Conservation (phyloP, 2,113 vertebrate genomes). For the Glareola pratincola region DNA sequence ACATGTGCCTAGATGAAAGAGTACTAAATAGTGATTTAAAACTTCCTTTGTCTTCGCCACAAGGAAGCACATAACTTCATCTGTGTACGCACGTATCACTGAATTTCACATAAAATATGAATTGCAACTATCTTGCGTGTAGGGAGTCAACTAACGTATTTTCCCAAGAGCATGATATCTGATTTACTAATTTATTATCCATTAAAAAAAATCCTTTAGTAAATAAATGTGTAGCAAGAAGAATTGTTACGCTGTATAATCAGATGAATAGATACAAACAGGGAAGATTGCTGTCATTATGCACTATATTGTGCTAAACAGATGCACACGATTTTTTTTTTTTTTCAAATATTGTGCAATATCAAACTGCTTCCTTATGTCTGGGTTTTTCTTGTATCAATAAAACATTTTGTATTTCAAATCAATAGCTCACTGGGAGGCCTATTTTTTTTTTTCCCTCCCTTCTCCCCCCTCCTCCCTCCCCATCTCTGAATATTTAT, state of each 20-base stretch:
- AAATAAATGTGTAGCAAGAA: slow-evolving; percentile 78
- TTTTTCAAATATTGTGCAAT: slow-evolving; percentile 68
- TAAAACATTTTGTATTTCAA: slow-evolving; percentile 72
- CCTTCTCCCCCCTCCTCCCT: not conserved
- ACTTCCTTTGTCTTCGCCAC: slow-evolving; percentile 65
- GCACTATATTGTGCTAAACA: slow-evolving; percentile 77
- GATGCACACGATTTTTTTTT: slow-evolving; percentile 67
- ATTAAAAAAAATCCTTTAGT: slow-evolving; percentile 72
- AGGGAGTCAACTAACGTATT: slow-evolving; percentile 67
- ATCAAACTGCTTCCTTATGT: slow-evolving; percentile 70
- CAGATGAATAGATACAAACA: slow-evolving; percentile 79
- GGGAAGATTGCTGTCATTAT: slow-evolving; percentile 81
- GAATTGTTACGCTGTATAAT: slow-evolving; percentile 77
- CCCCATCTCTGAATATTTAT: slow-evolving; percentile 79
- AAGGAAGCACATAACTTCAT: slow-evolving; percentile 50
- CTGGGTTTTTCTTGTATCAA: slow-evolving; percentile 73
- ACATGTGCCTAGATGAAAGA: slow-evolving; percentile 70
- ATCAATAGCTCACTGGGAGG: slow-evolving; percentile 71
- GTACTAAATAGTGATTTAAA: slow-evolving; percentile 72
- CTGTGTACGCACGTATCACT: not conserved
- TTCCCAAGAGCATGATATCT: slow-evolving; percentile 69
- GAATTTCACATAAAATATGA: slow-evolving; percentile 59
- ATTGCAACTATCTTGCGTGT: slow-evolving; percentile 40
- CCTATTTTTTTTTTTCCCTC: slow-evolving; percentile 16
- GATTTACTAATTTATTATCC: slow-evolving; percentile 79